A percentile compares a stretch with the other conserved stretches of the same genome.
Conservation (phyloP, 2,113 vertebrate species). For the Butorides virescens region DNA sequence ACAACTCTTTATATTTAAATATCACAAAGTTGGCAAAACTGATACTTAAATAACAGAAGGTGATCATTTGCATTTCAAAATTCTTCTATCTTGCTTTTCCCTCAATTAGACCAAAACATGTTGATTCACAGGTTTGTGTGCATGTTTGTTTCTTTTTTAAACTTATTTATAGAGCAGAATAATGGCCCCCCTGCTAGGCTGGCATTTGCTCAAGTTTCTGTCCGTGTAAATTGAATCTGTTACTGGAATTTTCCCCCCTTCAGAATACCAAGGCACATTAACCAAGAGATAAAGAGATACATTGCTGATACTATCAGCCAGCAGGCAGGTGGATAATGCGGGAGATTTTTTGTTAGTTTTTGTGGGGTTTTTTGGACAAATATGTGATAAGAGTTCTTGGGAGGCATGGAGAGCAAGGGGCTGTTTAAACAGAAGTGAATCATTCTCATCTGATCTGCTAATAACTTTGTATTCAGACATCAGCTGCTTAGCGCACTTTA, state of each 20-base stretch:
- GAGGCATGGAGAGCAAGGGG: constrained; percentile 58
- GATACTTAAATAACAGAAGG: constrained; percentile 78
- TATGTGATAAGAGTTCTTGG: constrained; percentile 77
- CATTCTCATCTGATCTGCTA: constrained; percentile 67
- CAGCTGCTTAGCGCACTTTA: constrained; percentile 36
- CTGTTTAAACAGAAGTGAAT: constrained; percentile 74
- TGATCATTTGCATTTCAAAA: constrained; percentile 83
- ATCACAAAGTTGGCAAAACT: constrained; percentile 66
- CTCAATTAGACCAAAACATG: constrained; percentile 82
- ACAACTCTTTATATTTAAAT: constrained; percentile 64
- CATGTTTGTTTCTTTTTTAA: constrained; percentile 77
- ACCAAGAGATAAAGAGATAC: constrained; percentile 78
- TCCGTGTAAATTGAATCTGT: constrained; percentile 79
- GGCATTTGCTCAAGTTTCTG: constrained; percentile 85
- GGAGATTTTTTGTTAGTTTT: constrained; percentile 54
- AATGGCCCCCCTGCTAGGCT: constrained; percentile 80
- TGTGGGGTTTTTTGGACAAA: constrained; percentile 71
- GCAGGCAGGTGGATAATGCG: constrained; percentile 69
- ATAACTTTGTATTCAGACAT: constrained; percentile 71
- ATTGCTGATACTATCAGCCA: constrained; percentile 67
- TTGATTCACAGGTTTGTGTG: constrained; percentile 80
- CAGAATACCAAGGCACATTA: constrained; percentile 80
- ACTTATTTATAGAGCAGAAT: constrained; percentile 84
- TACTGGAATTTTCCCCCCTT: constrained; percentile 80
- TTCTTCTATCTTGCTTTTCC: constrained; percentile 77